These are phyloP conservation scores for Hephaestus fuliginosus DNA, from an alignment of 2,797 vertebrate species.

Conservation along the genomic window DNA sequence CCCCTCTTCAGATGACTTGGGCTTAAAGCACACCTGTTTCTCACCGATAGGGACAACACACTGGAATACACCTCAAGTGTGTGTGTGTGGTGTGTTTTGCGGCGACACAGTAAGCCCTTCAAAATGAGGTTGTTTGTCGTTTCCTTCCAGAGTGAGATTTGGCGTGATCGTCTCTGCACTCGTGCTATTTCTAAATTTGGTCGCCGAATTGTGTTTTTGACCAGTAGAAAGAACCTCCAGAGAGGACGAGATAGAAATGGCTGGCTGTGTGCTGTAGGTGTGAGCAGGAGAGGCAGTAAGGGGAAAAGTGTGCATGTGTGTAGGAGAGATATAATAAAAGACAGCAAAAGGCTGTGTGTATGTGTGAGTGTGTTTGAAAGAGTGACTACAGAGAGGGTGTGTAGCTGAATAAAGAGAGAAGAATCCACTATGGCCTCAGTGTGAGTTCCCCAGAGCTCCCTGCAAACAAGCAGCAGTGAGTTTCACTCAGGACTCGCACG, in stretches of 20 bases:
- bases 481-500: neutral
- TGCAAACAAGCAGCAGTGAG: slow-evolving; percentile 18
- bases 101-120: neutral
- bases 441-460: neutral
- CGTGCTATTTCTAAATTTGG: neutral
- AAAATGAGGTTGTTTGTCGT: slow-evolving; percentile 18
- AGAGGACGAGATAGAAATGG: neutral
- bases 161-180: neutral
- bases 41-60: slow-evolving; percentile 46
- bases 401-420: neutral
- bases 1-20: slow-evolving; percentile 28
- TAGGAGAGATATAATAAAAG: neutral
- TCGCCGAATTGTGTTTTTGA: slow-evolving; percentile 1
- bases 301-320: neutral
- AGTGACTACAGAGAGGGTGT: slow-evolving; percentile 9
- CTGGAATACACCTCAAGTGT: slow-evolving; percentile 40
- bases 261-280: neutral
- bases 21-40: slow-evolving; percentile 60
- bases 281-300: neutral
- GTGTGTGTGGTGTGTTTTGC: slow-evolving; percentile 14
- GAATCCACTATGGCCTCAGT: neutral
- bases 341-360: neutral
- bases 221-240: neutral
- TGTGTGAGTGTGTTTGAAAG: neutral
- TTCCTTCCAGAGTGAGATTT: slow-evolving; percentile 6